phyloP scores from a whole-genome alignment of 2,888 invertebrate genomes.

The Trissolcus japonicus region DNA sequence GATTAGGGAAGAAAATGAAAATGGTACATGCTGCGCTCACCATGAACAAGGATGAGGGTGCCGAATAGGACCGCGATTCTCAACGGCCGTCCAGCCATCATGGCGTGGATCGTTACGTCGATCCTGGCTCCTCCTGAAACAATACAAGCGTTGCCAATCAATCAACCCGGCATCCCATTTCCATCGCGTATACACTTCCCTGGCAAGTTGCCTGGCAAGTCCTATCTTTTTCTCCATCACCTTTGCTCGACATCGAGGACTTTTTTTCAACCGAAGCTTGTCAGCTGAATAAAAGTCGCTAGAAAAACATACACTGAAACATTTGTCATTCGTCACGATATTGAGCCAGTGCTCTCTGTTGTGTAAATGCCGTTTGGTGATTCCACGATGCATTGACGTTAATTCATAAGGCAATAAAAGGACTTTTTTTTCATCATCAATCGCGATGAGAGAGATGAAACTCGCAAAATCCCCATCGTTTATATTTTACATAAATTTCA shows the following conservation, averaged over 20 bases:
- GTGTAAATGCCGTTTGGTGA: no score
- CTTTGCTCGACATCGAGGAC: slow-evolving; percentile 51
- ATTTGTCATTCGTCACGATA: slow-evolving; percentile 39
- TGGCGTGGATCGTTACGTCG: slow-evolving; percentile 76
- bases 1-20: slow-evolving; percentile 57
- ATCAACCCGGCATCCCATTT: slow-evolving; percentile 65
- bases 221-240: slow-evolving; percentile 51
- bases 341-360: no score
- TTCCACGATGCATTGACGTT: no score
- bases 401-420: slow-evolving; percentile 40
- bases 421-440: neutral
- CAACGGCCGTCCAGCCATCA: slow-evolving; percentile 74
- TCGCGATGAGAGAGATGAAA: no score
- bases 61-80: slow-evolving; percentile 73
- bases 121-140: slow-evolving; percentile 76
- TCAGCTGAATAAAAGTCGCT: slow-evolving; percentile 70
- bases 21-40: slow-evolving; percentile 65
- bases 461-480: no score
- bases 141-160: slow-evolving; percentile 74
- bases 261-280: slow-evolving; percentile 61
- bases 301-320: slow-evolving; percentile 51
- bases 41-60: slow-evolving; percentile 73
- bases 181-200: slow-evolving; percentile 49
- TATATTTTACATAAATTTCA: no score
- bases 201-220: slow-evolving; percentile 61